Percentiles rank a stretch among this genome's conserved stretches.
Evolutionary conservation across 2,797 vertebrate species (phyloP).

Genomic region (Sparus aurata): DNA sequence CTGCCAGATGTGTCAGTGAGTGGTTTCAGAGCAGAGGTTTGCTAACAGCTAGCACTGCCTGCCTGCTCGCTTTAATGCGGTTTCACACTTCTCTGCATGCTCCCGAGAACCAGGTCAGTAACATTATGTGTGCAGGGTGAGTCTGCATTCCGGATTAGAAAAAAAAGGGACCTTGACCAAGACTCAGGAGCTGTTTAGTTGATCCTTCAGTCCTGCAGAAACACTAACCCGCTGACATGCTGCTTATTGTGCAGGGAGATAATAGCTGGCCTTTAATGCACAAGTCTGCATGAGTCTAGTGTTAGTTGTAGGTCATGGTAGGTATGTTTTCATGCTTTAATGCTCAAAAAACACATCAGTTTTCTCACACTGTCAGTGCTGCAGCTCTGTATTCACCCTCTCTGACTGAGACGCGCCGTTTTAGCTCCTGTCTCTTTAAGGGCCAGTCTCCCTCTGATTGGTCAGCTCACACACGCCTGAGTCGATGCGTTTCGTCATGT

Average conservation of each 20-base stretch:
- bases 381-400: too few species aligned
- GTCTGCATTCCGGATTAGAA: not conserved
- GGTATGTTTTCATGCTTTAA: too few species aligned
- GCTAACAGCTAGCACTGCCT: not conserved
- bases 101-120: not conserved
- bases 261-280: not conserved
- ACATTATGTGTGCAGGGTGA: not conserved
- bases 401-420: too few species aligned
- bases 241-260: not conserved
- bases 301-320: not conserved
- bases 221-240: not conserved
- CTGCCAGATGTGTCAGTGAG: slow-evolving; percentile 4
- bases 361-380: too few species aligned
- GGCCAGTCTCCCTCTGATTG: too few species aligned
- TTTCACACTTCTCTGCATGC: slow-evolving; percentile 21
- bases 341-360: too few species aligned
- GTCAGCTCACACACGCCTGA: too few species aligned
- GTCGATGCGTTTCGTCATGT: too few species aligned
- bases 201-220: not conserved
- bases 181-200: not conserved
- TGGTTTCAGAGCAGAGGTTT: slow-evolving; percentile 33
- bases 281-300: not conserved
- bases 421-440: too few species aligned
- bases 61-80: slow-evolving; percentile 14
- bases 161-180: not conserved